phyloP scores from a whole-genome alignment of 1,140 invertebrate species.

The Epicauta chinensis region DNA sequence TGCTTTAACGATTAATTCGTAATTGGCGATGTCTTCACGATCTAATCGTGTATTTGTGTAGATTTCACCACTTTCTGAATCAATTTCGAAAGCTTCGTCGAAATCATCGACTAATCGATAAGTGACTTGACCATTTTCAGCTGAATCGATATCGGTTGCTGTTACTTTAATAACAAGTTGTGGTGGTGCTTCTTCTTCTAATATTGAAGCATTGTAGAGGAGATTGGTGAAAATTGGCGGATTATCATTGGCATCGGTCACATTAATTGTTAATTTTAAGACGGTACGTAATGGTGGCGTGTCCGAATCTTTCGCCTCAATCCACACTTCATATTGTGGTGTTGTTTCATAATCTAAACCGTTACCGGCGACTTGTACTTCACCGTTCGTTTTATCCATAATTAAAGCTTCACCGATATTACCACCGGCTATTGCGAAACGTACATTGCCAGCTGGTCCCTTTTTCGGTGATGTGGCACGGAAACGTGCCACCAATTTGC shows the following conservation, averaged over 20 bases:
- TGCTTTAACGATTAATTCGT: constrained; percentile 80
- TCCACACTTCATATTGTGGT: constrained; percentile 82
- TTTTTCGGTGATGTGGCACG: constrained; percentile 68
- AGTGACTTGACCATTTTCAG: constrained; percentile 75
- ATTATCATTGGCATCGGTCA: constrained; percentile 91
- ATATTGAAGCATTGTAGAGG: constrained; percentile 76
- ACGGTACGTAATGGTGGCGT: constrained; percentile 71
- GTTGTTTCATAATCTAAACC: constrained; percentile 86
- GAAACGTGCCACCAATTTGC: constrained; percentile 63
- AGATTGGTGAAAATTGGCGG: constrained; percentile 71
- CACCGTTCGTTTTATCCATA: constrained; percentile 72
- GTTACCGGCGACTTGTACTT: constrained; percentile 66
- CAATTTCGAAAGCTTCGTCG: constrained; percentile 73
- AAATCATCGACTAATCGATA: constrained; percentile 73
- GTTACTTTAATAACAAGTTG: constrained; percentile 67
- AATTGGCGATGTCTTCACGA: constrained; percentile 77
- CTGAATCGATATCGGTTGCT: constrained; percentile 82
- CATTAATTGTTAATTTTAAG: constrained; percentile 71
- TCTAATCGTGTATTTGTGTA: constrained; percentile 82
- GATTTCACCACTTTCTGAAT: constrained; percentile 75
- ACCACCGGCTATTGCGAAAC: constrained; percentile 84
- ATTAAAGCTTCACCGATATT: constrained; percentile 79
- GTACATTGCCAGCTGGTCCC: constrained; percentile 58
- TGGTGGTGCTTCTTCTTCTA: constrained; percentile 81
- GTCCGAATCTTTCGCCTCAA: constrained; percentile 83